Evolutionary conservation across 1,140 invertebrate genomes (phyloP).

Genomic region (Colletes latitarsis): DNA sequence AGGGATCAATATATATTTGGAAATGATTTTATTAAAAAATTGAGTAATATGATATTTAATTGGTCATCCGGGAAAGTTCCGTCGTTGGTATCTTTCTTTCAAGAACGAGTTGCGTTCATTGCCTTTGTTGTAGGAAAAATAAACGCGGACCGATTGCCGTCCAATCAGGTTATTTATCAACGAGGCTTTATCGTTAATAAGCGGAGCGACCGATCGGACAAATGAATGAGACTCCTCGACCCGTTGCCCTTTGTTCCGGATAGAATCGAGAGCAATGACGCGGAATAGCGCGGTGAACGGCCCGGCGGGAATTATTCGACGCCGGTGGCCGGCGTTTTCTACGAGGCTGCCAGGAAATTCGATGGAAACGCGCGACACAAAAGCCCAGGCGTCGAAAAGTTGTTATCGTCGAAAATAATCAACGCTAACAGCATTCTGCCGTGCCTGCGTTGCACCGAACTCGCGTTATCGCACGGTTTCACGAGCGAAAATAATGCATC

Average conservation of each 20-base stretch:
- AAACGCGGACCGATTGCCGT: neutral
- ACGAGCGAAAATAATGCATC: neutral
- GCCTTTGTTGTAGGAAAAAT: too few species aligned
- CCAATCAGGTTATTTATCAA: neutral
- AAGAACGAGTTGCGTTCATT: neutral
- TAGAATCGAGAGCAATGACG: neutral
- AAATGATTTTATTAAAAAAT: too few species aligned
- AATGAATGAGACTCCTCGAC: neutral
- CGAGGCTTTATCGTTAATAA: neutral
- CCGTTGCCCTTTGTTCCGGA: neutral
- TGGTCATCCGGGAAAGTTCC: too few species aligned
- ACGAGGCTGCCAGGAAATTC: neutral
- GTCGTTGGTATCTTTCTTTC: too few species aligned
- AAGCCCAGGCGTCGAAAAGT: neutral
- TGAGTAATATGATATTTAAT: too few species aligned
- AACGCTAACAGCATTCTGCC: slow-evolving; percentile 15
- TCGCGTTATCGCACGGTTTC: neutral
- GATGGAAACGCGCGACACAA: neutral
- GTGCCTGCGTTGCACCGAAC: neutral
- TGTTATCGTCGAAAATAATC: slow-evolving; percentile 29
- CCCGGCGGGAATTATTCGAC: neutral
- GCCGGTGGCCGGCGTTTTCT: neutral
- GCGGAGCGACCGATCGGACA: neutral
- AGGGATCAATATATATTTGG: too few species aligned
- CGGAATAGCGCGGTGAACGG: neutral